A percentile compares a stretch with the other conserved stretches of the same genome.
Evolutionary conservation across 2,888 invertebrate species (phyloP).

Genomic region (Nomada fucata): DNA sequence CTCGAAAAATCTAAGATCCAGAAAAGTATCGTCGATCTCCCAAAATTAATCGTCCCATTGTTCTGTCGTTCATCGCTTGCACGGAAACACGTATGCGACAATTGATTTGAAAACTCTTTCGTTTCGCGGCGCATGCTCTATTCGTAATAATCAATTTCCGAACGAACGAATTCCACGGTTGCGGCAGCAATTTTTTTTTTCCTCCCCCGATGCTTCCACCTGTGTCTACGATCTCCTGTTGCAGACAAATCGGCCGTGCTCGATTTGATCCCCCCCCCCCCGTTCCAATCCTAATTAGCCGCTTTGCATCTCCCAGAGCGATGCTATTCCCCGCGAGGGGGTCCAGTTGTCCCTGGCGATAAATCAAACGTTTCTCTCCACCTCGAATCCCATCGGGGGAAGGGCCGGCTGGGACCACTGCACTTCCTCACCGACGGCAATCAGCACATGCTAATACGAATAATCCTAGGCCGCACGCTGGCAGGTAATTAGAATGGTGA

Average conservation of each 20-base stretch:
- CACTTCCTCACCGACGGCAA: slow-evolving; percentile 68
- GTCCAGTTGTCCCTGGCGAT: slow-evolving; percentile 60
- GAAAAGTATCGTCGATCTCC: neutral
- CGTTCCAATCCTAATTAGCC: slow-evolving; percentile 46
- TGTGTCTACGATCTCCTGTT: neutral
- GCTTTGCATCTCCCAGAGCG: slow-evolving; percentile 43
- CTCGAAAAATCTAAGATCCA: neutral
- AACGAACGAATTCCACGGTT: no score
- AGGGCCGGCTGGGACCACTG: slow-evolving; percentile 9
- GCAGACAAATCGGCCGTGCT: slow-evolving; percentile 9
- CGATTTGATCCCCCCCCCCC: slow-evolving; percentile 13
- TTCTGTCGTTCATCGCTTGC: no score
- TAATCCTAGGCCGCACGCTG: slow-evolving; percentile 74
- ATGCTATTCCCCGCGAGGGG: slow-evolving; percentile 42
- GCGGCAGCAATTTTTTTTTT: neutral
- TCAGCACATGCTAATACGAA: slow-evolving; percentile 76
- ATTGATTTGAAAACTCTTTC: neutral
- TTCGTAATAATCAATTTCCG: no score
- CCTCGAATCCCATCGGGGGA: slow-evolving; percentile 33
- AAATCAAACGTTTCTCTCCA: slow-evolving; percentile 61
- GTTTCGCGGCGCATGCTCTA: no score
- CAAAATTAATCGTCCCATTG: no score
- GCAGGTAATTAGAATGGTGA: slow-evolving; percentile 79
- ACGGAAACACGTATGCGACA: no score
- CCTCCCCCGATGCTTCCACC: neutral